Base-by-base conservation (phyloP, 1,140 invertebrate genomes). In the Drosophila carrolli region DNA sequence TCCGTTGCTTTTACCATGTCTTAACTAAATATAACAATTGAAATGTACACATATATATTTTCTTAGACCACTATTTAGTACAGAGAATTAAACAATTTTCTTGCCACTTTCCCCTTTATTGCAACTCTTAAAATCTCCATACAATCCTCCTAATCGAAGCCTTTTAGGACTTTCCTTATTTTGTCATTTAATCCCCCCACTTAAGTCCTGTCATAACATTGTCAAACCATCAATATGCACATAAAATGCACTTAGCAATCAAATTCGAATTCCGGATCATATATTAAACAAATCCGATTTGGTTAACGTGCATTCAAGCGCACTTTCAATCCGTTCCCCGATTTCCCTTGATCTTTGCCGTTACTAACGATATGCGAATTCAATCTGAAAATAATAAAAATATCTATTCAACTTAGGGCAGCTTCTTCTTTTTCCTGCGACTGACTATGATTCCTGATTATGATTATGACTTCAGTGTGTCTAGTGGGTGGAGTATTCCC, bases 351-450 rank as follows among this genome's bases (percentile, higher is more conserved):
- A 51, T 43, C 35, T 75, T 62, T 63, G 53, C 35, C 61, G 38
- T 37, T 63, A 55, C 67, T 78, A 82, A 83, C 83, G 79, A 68
- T 78, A 86, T 78, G 66, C 77, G 84, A 88, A 86, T 88, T 88
- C 83, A 86, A 86, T 86, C 83, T 88, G 66, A 76, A 89, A 83
- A 79, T 88, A 88, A 86, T 86, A 89, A 86, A 83, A 83, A 84
- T 86, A 68, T 85, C 62, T 73, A 78, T 84, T 80, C 65, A 78
- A 66, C 16, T 72, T 66, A 58, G 65, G 44, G 44, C 65, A 32
- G 50, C 41, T 43, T 35, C 59, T 58, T 54, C 59, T 41, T 23
- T 47, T 23, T 47, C 41, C 63, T n/a, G 5, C 32, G 27, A 51
- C 60, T 72, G 82, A 86, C 81, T 86, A 83, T 83, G 83, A 70